A percentile compares a stretch with the other conserved stretches of the same genome.
These are phyloP conservation scores for Spialia ferax DNA, from an alignment of 2,888 invertebrate genomes.

Conservation along the genomic window DNA sequence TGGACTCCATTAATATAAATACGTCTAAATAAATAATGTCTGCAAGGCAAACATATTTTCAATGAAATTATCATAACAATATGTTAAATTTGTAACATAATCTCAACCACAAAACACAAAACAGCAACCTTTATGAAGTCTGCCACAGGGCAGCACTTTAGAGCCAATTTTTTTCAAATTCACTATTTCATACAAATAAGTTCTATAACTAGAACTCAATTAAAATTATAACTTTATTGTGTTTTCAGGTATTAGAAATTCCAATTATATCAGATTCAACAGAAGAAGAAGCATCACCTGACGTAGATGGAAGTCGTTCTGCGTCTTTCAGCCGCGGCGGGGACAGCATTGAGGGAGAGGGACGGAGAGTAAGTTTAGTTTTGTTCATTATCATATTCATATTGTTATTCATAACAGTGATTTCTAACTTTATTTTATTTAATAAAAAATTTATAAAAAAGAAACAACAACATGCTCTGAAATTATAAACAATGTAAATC, in stretches of 20 bases:
- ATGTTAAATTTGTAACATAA: no score
- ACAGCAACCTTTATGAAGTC: no score
- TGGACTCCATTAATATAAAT: neutral
- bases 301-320: constrained; percentile 89
- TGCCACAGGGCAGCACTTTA: neutral
- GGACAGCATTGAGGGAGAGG: constrained; percentile 62
- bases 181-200: neutral
- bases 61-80: no score
- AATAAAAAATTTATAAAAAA: no score
- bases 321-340: constrained; percentile 71
- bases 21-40: neutral
- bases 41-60: no score
- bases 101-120: no score
- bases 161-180: neutral
- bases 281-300: constrained; percentile 94
- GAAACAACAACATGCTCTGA: no score
- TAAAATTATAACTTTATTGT: neutral
- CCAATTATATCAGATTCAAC: constrained; percentile 90
- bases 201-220: neutral
- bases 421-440: no score
- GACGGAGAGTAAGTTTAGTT: constrained; percentile 57
- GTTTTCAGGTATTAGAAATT: constrained; percentile 92
- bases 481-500: no score
- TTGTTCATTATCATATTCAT: no score
- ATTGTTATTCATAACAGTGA: no score